These are phyloP conservation scores for Echinops telfairi DNA, from an alignment of 2,113 vertebrate species.

Conservation along the genomic window DNA sequence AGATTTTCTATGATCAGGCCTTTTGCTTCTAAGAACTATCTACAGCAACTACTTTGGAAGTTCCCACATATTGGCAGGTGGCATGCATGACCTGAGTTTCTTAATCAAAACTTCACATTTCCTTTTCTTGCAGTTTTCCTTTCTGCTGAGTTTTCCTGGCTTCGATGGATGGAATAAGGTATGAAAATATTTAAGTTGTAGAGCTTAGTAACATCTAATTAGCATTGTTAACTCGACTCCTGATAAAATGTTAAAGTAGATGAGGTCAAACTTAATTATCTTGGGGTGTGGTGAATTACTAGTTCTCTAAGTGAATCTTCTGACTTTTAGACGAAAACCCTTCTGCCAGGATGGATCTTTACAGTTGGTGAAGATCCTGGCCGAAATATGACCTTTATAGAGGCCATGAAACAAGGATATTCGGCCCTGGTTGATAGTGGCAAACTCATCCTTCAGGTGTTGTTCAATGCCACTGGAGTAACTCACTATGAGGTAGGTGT, in stretches of 20 bases:
- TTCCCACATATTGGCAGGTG: not conserved
- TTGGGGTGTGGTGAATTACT: accelerated
- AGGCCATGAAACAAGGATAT: slow-evolving; percentile 84
- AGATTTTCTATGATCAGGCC: not conserved
- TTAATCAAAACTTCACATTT: slow-evolving; percentile 18
- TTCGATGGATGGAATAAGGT: slow-evolving; percentile 80
- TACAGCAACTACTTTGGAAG: not conserved
- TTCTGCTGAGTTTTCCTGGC: slow-evolving; percentile 71
- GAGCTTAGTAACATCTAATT: not conserved
- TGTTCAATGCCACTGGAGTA: slow-evolving; percentile 85
- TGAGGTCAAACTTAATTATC: not conserved
- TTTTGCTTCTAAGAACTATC: not conserved
- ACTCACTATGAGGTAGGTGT: slow-evolving; percentile 82
- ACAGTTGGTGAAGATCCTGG: slow-evolving; percentile 73
- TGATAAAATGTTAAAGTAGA: not conserved
- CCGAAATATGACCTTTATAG: slow-evolving; percentile 66
- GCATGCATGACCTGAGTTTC: not conserved
- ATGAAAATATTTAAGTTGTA: slow-evolving; percentile 59
- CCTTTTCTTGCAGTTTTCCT: slow-evolving; percentile 82
- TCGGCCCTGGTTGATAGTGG: slow-evolving; percentile 69
- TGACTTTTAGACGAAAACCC: not conserved
- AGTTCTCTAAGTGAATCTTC: not conserved
- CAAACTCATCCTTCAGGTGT: slow-evolving; percentile 74
- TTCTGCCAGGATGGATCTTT: slow-evolving; percentile 78
- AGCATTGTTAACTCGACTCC: not conserved